Base-by-base conservation (phyloP, 1,140 invertebrate genomes). In the Drosophila quadrilineata region DNA sequence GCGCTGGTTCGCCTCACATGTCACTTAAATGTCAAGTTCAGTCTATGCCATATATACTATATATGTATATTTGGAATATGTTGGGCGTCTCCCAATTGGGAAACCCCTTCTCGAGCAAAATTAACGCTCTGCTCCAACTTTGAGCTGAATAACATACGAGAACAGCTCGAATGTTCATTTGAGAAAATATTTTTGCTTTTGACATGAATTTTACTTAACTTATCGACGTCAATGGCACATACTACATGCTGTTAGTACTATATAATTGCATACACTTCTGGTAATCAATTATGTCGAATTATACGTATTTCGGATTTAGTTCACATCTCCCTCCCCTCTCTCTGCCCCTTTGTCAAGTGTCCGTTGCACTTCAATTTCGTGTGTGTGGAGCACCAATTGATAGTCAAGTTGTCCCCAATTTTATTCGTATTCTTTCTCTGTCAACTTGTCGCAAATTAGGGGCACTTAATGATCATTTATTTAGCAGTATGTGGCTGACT, bases 21-120 rank as follows among this genome's bases (percentile, higher is more conserved):
- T 70, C 77, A 70, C 40, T 72, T 84, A 76, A 82, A 84, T 82
- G 76, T 76, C 72, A 76, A 82, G 46, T 84, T 69, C 75, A 79
- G 26, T 65, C 24, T 16, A 38, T 24, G 35, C 24, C 22, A 9
- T 3, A 9, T n/a, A 9, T 28, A 19, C 6, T n/a, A n/a, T n/a
- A n/a, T n/a, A n/a, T n/a, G n/a, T n/a, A n/a, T n/a, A n/a, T n/a
- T n/a, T n/a, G n/a, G n/a, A n/a, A 28, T 6, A 26, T 8, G 41
- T 8, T 40, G 36, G 43, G 38, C 31, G 62, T 26, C 29, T 35
- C 49, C 40, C 40, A 31, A 49, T 22, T 43, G 45, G 36, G 36
- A 38, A n/a, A n/a, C n/a, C n/a, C n/a, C n/a, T n/a, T 24, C 4
- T 6, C 17, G 3, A 50, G 6, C 48, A 22, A 45, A 41, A 60